Conservation (phyloP, 2,797 vertebrate genomes). For the Paguma larvata region DNA sequence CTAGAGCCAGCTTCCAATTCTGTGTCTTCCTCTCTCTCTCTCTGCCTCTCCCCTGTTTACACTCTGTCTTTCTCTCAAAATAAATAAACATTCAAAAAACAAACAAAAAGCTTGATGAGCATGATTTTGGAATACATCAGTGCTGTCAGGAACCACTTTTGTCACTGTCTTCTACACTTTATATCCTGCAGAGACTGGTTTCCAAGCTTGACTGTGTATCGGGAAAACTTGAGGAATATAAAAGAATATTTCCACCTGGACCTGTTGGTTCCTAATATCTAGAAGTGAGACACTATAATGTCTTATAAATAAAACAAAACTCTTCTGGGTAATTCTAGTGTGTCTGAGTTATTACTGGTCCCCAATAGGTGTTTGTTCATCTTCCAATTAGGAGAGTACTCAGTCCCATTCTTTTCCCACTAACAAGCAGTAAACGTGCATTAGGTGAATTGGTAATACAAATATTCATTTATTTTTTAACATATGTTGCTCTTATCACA, state of each 20-base stretch:
- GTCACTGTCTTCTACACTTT: background rate
- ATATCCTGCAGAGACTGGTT: background rate
- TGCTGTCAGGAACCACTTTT: background rate
- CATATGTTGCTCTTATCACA: conserved; percentile 80
- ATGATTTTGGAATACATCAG: background rate
- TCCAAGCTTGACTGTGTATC: background rate
- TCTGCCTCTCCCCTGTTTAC: too few species aligned
- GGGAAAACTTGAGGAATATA: background rate
- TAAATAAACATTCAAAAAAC: too few species aligned
- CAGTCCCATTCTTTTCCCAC: background rate
- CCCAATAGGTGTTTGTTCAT: background rate
- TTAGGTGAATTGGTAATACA: background rate
- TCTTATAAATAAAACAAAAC: background rate
- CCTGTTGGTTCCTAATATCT: background rate
- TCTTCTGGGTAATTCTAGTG: background rate
- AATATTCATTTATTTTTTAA: conserved; percentile 5
- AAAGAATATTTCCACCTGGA: background rate
- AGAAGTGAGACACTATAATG: background rate
- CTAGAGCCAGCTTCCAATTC: too few species aligned
- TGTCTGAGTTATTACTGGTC: background rate
- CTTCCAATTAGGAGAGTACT: background rate
- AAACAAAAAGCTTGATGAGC: background rate
- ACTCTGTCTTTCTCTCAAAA: too few species aligned
- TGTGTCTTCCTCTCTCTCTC: too few species aligned
- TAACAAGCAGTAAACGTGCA: background rate